These are phyloP conservation scores for Circaetus gallicus DNA, from an alignment of 2,113 vertebrate species.

Conservation along the genomic window DNA sequence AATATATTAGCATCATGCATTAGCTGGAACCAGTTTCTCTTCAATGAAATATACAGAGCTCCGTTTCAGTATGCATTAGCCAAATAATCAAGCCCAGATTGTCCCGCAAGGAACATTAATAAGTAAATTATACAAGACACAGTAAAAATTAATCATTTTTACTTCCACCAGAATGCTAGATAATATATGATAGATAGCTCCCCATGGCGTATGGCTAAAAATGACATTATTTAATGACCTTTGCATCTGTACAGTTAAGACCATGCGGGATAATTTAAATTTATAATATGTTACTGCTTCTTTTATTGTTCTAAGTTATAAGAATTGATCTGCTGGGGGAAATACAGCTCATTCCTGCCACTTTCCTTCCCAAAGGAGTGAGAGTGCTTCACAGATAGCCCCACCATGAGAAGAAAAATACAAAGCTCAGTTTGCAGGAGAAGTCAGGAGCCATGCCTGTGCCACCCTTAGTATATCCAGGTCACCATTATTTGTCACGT, in stretches of 20 bases:
- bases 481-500: not conserved
- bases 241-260: not conserved
- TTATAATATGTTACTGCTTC: not conserved
- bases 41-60: not conserved
- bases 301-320: not conserved
- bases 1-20: too few species aligned
- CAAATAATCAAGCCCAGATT: not conserved
- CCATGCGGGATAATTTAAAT: not conserved
- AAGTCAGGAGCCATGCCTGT: not conserved
- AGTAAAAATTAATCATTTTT: slow-evolving; percentile 18
- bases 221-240: slow-evolving; percentile 3
- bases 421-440: not conserved
- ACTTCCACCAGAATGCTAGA: not conserved
- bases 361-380: not conserved
- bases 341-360: not conserved
- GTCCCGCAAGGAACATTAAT: not conserved
- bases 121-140: not conserved
- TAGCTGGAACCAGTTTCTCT: not conserved
- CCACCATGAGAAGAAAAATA: not conserved
- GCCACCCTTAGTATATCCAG: not conserved
- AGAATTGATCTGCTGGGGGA: not conserved
- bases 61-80: not conserved
- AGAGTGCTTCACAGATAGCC: not conserved
- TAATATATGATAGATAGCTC: not conserved
- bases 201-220: not conserved